phyloP scores from a whole-genome alignment of 2,113 vertebrate species.

The Pleuronectes platessa region DNA sequence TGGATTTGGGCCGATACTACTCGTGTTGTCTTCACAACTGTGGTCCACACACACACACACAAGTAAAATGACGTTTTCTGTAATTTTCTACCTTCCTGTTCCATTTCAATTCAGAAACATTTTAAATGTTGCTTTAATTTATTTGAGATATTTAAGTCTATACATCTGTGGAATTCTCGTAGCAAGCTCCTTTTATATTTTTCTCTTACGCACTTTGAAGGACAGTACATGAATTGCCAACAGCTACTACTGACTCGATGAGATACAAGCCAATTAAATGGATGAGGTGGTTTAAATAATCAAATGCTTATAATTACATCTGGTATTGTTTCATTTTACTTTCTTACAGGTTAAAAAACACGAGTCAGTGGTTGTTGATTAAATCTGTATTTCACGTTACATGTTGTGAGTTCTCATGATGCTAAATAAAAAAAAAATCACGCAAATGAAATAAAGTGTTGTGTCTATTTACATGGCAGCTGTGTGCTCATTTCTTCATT shows the following conservation, averaged over 20 bases:
- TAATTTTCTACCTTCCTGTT: slow-evolving; percentile 16
- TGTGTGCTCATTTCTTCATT: not conserved
- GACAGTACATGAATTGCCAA: slow-evolving; percentile 35
- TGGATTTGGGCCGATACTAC: not conserved
- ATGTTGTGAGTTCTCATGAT: slow-evolving; percentile 36
- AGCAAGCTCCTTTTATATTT: slow-evolving; percentile 42
- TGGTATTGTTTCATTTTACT: slow-evolving; percentile 7
- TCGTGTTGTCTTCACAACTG: slow-evolving; percentile 24
- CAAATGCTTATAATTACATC: slow-evolving; percentile 1
- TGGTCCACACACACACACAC: not conserved
- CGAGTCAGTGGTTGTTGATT: slow-evolving; percentile 15
- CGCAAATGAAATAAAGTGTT: slow-evolving; percentile 50
- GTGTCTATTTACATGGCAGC: not conserved
- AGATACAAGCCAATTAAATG: not conserved
- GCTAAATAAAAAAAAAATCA: slow-evolving; percentile 34
- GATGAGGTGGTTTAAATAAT: slow-evolving; percentile 23
- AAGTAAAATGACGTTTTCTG: not conserved
- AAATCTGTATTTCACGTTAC: slow-evolving; percentile 36
- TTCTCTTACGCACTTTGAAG: slow-evolving; percentile 41
- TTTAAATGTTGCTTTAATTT: slow-evolving; percentile 50
- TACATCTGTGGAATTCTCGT: slow-evolving; percentile 20
- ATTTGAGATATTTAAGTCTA: slow-evolving; percentile 59
- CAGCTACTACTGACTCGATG: not conserved
- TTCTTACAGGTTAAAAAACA: slow-evolving; percentile 8
- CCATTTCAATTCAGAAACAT: slow-evolving; percentile 22